Conservation (phyloP, 2,888 invertebrate species). For the Acronicta alni region DNA sequence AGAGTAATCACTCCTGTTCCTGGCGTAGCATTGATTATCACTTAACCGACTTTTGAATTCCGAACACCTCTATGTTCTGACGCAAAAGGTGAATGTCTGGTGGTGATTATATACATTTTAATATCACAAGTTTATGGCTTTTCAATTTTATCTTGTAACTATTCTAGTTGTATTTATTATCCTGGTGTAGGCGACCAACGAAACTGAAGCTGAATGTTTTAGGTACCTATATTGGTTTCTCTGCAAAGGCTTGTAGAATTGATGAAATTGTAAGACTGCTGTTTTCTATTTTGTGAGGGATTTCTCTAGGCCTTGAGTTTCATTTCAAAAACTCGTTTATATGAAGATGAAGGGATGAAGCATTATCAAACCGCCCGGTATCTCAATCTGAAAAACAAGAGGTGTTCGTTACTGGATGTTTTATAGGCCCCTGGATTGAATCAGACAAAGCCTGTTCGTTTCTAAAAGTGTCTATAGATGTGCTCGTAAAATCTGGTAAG, state of each 20-base stretch:
- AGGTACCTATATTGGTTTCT: conserved; percentile 24
- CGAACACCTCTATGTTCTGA: conserved; percentile 24
- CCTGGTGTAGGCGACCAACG: conserved; percentile 11
- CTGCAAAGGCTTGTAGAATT: conserved; percentile 35
- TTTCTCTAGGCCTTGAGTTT: conserved; percentile 27
- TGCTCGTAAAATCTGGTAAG: conserved; percentile 7
- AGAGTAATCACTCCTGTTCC: conserved; percentile 15
- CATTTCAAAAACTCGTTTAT: conserved; percentile 37
- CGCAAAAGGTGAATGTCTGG: conserved; percentile 28
- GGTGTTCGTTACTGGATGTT: conserved; percentile 34
- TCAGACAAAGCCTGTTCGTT: conserved; percentile 21
- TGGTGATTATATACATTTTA: conserved; percentile 26
- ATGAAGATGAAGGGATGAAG: conserved; percentile 31
- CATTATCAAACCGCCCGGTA: conserved; percentile 28
- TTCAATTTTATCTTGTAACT: conserved; percentile 31
- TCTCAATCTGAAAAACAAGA: conserved; percentile 27
- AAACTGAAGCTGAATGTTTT: conserved; percentile 11
- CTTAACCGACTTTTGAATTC: conserved; percentile 31
- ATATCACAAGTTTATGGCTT: conserved; percentile 25
- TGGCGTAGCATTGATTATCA: conserved; percentile 31
- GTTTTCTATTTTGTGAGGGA: conserved; percentile 12
- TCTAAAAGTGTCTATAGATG: conserved; percentile 7
- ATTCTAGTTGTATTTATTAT: conserved; percentile 43
- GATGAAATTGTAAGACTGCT: conserved; percentile 43
- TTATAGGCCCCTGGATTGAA: conserved; percentile 21